Evolutionary conservation across 2,888 invertebrate genomes (phyloP), one percentile per base, ranked within the genome.

Genomic region (Ferrisia virgata): DNA sequence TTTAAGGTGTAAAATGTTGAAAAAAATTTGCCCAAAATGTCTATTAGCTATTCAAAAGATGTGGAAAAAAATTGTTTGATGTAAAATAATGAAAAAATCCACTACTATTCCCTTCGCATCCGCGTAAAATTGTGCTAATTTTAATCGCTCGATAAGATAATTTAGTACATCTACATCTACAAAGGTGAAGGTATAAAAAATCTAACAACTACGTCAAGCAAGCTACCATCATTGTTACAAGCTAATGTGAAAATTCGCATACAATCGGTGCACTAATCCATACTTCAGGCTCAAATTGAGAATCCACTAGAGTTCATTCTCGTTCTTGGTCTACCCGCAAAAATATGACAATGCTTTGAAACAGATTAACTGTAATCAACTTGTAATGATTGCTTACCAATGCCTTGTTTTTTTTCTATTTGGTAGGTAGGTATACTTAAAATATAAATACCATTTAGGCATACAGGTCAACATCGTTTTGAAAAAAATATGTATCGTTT

Each of bases 381-480:
- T 64, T 64, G 72, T 76, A 76, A 76, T 76, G 72, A 76, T 76
- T 76, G 72, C 36, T 76, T 76, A 76, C 72, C 72, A 76, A 76
- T 76, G 72, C 72, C 72, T 76, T 76, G 9, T 53, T 8, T 76
- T 76, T 36, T 28, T 15, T 28, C 64, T 64, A 39, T 11, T 18
- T 28, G 64, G 28, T 64, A 36, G 72, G 72, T 76, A 64, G 28
- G 25, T 64, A 64, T 64, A 76, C 72, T 76, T 76, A 76, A 36
- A 31, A 18, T 1, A 76, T 36, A 76, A 11, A 36, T 53, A 53
- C 53, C 53, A n/a, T n/a, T n/a, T 53, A 53, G 22, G 53, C 22
- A 53, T 18, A 6, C 22, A 22, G 22, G 8, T 53, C 22, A 8
- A 53, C 6, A 53, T 22, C 22, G 9, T 22, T 22, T 22, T 22